A percentile compares a stretch with the other conserved stretches of the same genome.
Evolutionary conservation across 2,888 invertebrate species (phyloP).

Genomic region (Morinoia aosen): DNA sequence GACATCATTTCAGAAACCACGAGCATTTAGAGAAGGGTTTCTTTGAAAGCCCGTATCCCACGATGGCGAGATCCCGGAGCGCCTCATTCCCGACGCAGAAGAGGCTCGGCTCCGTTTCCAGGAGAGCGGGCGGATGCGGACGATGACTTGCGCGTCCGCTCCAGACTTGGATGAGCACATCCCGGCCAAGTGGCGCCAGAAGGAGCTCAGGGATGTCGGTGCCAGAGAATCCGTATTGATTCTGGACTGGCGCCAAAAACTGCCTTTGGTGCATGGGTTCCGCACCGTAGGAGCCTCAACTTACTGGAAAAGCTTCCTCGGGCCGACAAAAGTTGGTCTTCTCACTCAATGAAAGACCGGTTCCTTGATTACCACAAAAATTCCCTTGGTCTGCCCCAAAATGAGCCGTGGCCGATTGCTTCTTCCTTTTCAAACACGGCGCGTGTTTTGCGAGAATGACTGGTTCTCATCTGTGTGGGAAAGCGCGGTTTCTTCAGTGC

Average conservation of each 20-base stretch:
- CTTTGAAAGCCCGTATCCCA: background rate
- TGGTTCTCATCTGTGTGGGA: background rate
- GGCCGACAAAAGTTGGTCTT: background rate
- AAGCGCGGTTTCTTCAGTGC: background rate
- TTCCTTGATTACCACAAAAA: slow-evolving; percentile 17
- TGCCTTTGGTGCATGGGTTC: slow-evolving; percentile 22
- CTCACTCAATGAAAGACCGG: background rate
- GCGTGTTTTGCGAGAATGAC: background rate
- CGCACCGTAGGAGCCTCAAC: background rate
- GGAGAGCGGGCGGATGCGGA: background rate
- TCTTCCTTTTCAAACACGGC: background rate
- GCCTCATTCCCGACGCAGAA: background rate
- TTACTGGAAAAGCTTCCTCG: background rate
- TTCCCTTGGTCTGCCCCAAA: background rate
- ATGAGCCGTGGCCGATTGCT: slow-evolving; percentile 17
- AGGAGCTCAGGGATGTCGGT: slow-evolving; percentile 14
- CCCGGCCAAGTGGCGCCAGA: slow-evolving; percentile 28
- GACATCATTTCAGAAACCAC: background rate
- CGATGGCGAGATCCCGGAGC: background rate
- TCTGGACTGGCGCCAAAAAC: slow-evolving; percentile 47
- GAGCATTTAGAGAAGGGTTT: background rate
- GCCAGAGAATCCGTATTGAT: slow-evolving; percentile 41
- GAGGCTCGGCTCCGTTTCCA: background rate
- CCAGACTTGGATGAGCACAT: slow-evolving; percentile 47
- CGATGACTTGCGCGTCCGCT: background rate